Evolutionary conservation across 92 coral and sea anemone species (phyloP).

Genomic region (Epizoanthus stellaris): DNA sequence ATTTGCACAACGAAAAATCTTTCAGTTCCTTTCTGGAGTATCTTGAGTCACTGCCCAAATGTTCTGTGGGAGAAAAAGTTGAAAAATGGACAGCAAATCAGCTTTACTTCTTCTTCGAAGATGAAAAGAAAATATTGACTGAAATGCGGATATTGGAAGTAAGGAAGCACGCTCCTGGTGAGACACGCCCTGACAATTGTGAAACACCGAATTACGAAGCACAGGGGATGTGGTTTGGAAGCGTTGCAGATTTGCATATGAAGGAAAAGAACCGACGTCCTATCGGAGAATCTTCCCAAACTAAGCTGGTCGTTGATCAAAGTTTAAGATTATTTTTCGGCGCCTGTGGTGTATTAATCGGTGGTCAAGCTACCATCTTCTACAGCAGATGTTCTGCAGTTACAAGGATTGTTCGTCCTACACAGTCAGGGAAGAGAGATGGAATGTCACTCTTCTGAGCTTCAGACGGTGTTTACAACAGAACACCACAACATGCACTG

Average conservation of each 20-base stretch:
- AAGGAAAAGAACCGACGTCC: no score
- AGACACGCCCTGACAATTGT: not conserved
- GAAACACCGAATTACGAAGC: no score
- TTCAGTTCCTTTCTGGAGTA: not conserved
- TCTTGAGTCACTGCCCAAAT: slow-evolving; percentile 3
- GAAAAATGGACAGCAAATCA: not conserved
- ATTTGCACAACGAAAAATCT: not conserved
- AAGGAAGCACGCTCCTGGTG: not conserved
- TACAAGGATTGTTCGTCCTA: no score
- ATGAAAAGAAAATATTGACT: not conserved
- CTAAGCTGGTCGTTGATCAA: no score
- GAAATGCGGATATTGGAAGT: not conserved
- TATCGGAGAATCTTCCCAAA: no score
- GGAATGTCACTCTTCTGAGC: no score
- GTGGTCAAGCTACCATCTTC: not conserved
- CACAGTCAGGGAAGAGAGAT: no score
- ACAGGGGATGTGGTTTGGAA: no score
- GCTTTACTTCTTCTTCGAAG: not conserved
- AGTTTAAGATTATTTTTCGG: no score
- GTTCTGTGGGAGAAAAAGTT: slow-evolving; percentile 1
- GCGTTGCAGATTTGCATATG: no score
- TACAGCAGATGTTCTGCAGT: not conserved
- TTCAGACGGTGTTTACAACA: no score
- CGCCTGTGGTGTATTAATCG: not conserved
- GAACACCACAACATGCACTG: no score